These are phyloP conservation scores for Microctonus brassicae DNA, from an alignment of 2,888 invertebrate genomes.

Conservation along the genomic window DNA sequence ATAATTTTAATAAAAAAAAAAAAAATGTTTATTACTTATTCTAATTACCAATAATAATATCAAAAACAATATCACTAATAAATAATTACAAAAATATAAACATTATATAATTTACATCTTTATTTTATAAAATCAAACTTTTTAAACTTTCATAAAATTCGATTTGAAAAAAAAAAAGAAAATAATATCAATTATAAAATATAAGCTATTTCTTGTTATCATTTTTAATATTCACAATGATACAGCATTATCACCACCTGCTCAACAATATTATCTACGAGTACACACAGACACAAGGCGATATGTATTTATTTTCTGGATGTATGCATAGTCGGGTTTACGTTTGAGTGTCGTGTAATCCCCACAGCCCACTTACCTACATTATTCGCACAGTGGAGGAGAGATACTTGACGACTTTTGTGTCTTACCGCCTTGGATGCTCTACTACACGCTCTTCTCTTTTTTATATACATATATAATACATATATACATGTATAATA, in stretches of 20 bases:
- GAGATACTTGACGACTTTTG: conserved; percentile 42
- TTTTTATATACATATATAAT: conserved; percentile 11
- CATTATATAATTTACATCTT: no score
- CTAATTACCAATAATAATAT: no score
- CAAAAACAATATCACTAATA: no score
- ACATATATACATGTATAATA: no score
- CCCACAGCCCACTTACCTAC: conserved; percentile 69
- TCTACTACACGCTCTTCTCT: conserved; percentile 23
- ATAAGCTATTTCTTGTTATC: not conserved
- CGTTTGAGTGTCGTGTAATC: conserved; percentile 61
- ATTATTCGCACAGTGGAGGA: conserved; percentile 53
- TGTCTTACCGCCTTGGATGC: conserved; percentile 35
- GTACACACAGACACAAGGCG: not conserved
- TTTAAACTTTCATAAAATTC: no score
- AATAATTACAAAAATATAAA: no score
- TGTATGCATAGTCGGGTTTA: not conserved
- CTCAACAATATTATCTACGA: not conserved
- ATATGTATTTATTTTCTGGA: not conserved
- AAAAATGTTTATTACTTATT: no score
- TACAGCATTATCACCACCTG: conserved; percentile 34
- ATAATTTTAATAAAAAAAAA: not conserved
- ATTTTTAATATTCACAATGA: conserved; percentile 16
- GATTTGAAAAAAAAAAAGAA: no score
- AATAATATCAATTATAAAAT: not conserved
- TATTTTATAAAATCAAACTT: no score